These are phyloP conservation scores for Tursiops truncatus DNA, from an alignment of 2,113 vertebrate species.

Conservation along the genomic window DNA sequence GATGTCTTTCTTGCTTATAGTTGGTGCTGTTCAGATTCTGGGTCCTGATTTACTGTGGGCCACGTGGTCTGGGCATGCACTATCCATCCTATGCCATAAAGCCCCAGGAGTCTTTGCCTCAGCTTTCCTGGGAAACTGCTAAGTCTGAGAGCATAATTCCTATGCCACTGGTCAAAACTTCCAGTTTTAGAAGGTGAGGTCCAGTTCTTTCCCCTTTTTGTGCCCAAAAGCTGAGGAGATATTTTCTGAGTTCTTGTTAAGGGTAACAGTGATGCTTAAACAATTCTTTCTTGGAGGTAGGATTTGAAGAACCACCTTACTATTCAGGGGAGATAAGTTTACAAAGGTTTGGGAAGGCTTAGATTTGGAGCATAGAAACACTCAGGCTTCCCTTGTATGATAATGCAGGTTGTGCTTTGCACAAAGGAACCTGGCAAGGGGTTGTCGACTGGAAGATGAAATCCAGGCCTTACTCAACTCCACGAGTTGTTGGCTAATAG, in stretches of 20 bases:
- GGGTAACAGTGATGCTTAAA: not conserved
- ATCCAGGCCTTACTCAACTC: not conserved
- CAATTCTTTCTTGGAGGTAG: not conserved
- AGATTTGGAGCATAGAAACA: not conserved
- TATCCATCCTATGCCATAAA: not conserved
- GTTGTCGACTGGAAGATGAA: not conserved
- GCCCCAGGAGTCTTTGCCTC: not conserved
- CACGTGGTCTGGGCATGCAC: not conserved
- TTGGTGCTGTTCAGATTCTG: not conserved
- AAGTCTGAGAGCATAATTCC: not conserved
- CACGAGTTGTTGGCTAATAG: not conserved
- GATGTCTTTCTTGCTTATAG: not conserved
- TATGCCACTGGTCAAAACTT: not conserved
- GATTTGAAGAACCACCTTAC: not conserved
- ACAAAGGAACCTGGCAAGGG: not conserved
- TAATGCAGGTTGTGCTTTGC: not conserved
- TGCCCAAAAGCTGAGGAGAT: not conserved
- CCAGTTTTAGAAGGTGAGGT: not conserved
- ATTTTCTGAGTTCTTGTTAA: not conserved
- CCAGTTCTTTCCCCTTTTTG: not conserved
- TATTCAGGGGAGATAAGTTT: not conserved
- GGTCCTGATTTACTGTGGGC: not conserved
- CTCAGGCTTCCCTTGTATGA: not conserved
- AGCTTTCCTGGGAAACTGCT: not conserved
- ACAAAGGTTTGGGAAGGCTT: not conserved